Evolutionary conservation across 2,888 invertebrate genomes (phyloP).

Genomic region (Apamea sordens): DNA sequence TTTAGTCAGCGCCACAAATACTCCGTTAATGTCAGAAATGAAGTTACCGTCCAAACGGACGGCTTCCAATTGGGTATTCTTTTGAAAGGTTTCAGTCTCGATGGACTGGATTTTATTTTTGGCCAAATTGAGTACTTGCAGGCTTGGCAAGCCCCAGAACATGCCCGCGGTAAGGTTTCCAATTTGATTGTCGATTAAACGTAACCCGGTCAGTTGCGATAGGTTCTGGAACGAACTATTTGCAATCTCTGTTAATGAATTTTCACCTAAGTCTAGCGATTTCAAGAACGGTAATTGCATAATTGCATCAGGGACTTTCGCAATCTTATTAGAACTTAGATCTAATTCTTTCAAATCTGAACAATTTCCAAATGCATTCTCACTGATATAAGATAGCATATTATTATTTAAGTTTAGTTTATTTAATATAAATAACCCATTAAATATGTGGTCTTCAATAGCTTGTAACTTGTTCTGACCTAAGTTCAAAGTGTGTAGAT

Average conservation of each 20-base stretch:
- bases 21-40: slow-evolving; percentile 96
- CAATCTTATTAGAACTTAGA: slow-evolving; percentile 95
- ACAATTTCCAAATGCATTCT: slow-evolving; percentile 96
- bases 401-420: slow-evolving; percentile 96
- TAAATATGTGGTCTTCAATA: slow-evolving; percentile 94
- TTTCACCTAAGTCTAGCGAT: slow-evolving; percentile 97
- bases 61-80: slow-evolving; percentile 95
- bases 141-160: slow-evolving; percentile 95
- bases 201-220: slow-evolving; percentile 95
- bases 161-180: slow-evolving; percentile 96
- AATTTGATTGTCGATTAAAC: slow-evolving; percentile 97
- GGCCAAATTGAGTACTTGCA: slow-evolving; percentile 96
- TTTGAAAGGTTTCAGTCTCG: slow-evolving; percentile 95
- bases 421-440: slow-evolving; percentile 95
- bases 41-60: slow-evolving; percentile 97
- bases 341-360: slow-evolving; percentile 97
- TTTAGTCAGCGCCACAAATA: slow-evolving; percentile 95
- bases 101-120: slow-evolving; percentile 97
- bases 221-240: slow-evolving; percentile 96
- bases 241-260: slow-evolving; percentile 95
- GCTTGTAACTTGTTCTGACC: slow-evolving; percentile 96
- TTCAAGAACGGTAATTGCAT: slow-evolving; percentile 95
- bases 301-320: slow-evolving; percentile 95
- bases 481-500: slow-evolving; percentile 96
- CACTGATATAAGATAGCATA: slow-evolving; percentile 93